A percentile compares a stretch with the other conserved stretches of the same genome.
These are phyloP conservation scores for Botia almorhae DNA, from an alignment of 2,797 vertebrate genomes.

Conservation along the genomic window DNA sequence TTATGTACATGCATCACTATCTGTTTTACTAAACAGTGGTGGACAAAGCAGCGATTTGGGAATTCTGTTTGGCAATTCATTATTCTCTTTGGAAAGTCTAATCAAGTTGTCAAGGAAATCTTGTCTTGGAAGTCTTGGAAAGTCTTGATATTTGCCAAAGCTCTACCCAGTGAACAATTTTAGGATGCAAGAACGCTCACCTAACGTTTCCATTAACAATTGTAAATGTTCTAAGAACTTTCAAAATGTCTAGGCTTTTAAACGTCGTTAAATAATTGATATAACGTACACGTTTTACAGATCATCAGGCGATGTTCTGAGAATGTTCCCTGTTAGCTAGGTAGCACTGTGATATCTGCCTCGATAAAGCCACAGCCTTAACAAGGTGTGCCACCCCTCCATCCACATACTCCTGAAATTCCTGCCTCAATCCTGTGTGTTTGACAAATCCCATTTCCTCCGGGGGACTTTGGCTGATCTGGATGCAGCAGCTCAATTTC, in stretches of 20 bases:
- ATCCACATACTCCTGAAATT: conserved; percentile 33
- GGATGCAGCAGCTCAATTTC: conserved; percentile 62
- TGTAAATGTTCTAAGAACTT: no score
- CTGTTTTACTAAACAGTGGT: neutral
- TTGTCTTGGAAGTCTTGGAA: no score
- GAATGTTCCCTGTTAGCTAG: no score
- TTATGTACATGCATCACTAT: neutral
- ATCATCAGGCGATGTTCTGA: no score
- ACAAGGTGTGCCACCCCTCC: conserved; percentile 30
- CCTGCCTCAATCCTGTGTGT: conserved; percentile 37
- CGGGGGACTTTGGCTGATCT: conserved; percentile 55
- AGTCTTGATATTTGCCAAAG: neutral
- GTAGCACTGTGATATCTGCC: conserved; percentile 4
- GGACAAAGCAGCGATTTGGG: neutral
- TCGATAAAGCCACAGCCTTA: conserved; percentile 54
- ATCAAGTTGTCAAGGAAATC: neutral
- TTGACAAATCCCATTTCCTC: conserved; percentile 68
- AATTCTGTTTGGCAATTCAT: no score
- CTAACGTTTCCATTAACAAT: no score
- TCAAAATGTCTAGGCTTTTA: no score
- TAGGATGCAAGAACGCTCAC: no score
- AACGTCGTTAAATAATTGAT: no score
- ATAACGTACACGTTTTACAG: no score
- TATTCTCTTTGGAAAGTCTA: no score
- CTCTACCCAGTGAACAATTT: neutral